Percentiles rank a stretch among this genome's conserved stretches.
Conservation (phyloP, 30 jellyfish, hydroid and myxozoan genomes). For the Mastigias papua region DNA sequence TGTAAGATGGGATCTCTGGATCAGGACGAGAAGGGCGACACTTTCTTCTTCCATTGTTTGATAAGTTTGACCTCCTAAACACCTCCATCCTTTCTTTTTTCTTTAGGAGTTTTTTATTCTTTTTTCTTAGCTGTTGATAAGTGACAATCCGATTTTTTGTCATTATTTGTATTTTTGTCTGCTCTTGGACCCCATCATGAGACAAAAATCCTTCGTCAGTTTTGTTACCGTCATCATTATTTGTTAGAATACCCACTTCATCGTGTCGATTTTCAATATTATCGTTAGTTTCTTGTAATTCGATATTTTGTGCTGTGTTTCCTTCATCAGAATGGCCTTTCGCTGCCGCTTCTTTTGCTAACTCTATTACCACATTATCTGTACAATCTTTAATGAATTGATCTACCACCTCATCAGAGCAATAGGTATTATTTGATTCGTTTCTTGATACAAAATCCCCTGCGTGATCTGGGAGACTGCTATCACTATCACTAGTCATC, state of each 20-base stretch:
- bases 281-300: background rate
- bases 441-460: background rate
- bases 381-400: background rate
- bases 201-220: background rate
- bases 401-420: background rate
- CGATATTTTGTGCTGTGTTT: background rate
- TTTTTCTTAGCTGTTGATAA: conserved; percentile 33
- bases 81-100: conserved; percentile 38
- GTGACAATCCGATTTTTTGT: background rate
- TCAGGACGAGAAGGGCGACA: conserved; percentile 13
- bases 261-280: background rate
- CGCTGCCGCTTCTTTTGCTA: background rate
- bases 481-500: too few relatives aligned
- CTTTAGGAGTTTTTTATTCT: conserved; percentile 22
- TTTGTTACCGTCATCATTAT: background rate
- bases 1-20: conserved; percentile 62
- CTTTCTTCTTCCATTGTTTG: background rate
- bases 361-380: background rate
- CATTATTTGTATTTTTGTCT: background rate
- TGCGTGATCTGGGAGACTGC: background rate
- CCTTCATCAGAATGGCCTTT: background rate
- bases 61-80: background rate
- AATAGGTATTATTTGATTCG: background rate
- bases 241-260: background rate
- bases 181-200: background rate